A percentile compares a stretch with the other conserved stretches of the same genome.
Conservation (phyloP, 2,888 invertebrate genomes). For the Melanostoma scalare region DNA sequence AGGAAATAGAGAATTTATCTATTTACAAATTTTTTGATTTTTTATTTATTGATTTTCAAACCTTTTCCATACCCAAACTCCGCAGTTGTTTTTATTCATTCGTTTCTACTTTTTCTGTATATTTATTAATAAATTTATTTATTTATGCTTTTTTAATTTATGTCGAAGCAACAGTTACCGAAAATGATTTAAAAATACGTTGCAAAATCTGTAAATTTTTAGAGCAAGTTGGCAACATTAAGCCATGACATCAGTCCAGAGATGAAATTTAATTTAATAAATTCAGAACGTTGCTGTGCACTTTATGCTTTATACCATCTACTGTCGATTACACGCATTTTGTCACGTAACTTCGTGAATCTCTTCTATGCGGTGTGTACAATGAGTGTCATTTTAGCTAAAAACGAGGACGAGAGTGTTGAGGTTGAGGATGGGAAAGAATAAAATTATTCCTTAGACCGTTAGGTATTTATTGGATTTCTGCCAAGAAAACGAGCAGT, state of each 20-base stretch:
- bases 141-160: too few relatives aligned
- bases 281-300: constrained; percentile 18
- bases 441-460: not conserved
- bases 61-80: too few relatives aligned
- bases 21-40: too few relatives aligned
- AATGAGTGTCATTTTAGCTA: constrained; percentile 12
- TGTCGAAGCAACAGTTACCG: too few relatives aligned
- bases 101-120: too few relatives aligned
- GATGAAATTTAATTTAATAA: constrained; percentile 17
- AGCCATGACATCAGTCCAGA: not conserved
- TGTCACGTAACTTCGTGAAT: not conserved
- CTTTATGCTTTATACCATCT: constrained; percentile 5
- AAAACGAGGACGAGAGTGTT: not conserved
- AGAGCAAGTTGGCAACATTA: constrained; percentile 3
- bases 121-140: too few relatives aligned
- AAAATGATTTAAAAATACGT: too few relatives aligned
- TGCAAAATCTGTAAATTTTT: not conserved
- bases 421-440: not conserved
- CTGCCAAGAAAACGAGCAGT: too few relatives aligned
- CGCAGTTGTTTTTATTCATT: too few relatives aligned
- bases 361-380: not conserved
- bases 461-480: too few relatives aligned
- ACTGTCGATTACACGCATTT: constrained; percentile 8
- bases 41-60: too few relatives aligned
- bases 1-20: too few relatives aligned